Base-by-base conservation (phyloP, 1,140 invertebrate species). In the Diorhabda elongata region DNA sequence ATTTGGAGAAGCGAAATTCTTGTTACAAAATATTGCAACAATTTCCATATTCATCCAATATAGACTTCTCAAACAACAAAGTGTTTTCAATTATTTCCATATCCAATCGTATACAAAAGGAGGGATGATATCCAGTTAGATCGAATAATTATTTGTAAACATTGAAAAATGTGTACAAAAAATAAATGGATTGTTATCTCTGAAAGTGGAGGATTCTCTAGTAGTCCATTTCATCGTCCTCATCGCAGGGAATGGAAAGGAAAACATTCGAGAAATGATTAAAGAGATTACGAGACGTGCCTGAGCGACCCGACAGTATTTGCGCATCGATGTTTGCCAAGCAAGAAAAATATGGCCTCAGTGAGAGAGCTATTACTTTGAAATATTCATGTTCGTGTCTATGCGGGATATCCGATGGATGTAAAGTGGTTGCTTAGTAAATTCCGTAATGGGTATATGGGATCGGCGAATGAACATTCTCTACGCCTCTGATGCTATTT, bases 361-460 rank as follows among this genome's bases (percentile, higher is more conserved):
- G 41, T 44, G 58, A 44, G 59, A 60, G 56, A 60, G 59, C 64
- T 57, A 67, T 70, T 70, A 70, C 65, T 66, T 58, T 70, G 69
- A 70, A 67, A 70, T 70, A 70, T 70, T 70, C 69, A 67, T 66
- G 69, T 70, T 70, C 69, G 69, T 70, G 69, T 70, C 70, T 68
- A 47, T 63, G 58, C 47, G 64, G 59, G 42, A 59, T 65, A 70
- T 71, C 62, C 61, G 58, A 58, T 64, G 62, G 61, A 71, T 71
- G 66, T 58, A 71, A 68, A 68, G 66, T 68, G 70, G 66, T 71
- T 68, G 62, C 65, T 64, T 57, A 43, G 44, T 66, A 56, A 67
- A 70, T 61, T 67, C 52, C 58, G 57, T 59, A 59, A 45, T 59
- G 65, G 57, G 41, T 44, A 52, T n/a, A 7, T 61, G 11, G 59